Conservation (phyloP, 2,113 vertebrate genomes). For the Grus americana region DNA sequence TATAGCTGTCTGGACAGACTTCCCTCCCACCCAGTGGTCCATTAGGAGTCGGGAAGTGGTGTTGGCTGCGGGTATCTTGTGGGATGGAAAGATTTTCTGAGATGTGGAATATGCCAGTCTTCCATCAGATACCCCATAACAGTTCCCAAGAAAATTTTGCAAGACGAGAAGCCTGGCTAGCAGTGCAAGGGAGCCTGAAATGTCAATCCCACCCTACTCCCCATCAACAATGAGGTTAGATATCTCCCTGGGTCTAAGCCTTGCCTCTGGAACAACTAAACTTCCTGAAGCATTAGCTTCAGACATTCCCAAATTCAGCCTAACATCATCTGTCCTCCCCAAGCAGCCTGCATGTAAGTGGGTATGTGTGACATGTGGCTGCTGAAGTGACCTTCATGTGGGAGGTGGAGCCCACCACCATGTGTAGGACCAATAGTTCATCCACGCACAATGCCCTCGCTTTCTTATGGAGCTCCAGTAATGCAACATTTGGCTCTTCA, state of each 20-base stretch:
- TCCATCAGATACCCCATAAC: background rate
- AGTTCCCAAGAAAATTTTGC: background rate
- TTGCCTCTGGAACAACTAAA: background rate
- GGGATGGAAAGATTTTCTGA: slow-evolving; percentile 28
- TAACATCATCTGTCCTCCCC: background rate
- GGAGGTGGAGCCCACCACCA: background rate
- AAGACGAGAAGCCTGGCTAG: background rate
- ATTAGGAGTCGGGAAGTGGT: background rate
- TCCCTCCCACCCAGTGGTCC: background rate
- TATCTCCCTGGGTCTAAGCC: background rate
- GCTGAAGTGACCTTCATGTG: background rate
- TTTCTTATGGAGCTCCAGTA: background rate
- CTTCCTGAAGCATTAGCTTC: background rate
- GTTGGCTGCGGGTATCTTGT: background rate
- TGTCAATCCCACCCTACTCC: background rate
- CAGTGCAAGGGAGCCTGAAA: background rate
- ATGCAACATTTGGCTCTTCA: background rate
- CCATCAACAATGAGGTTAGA: background rate
- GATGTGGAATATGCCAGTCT: background rate
- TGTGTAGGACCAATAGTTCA: fast-evolving
- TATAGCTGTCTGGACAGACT: slow-evolving; percentile 21
- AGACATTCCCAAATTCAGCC: background rate
- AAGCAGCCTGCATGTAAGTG: background rate
- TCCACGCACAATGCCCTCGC: fast-evolving
- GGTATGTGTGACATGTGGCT: background rate